phyloP scores from a whole-genome alignment of 2,888 invertebrate genomes.

The Lasioglossum malachurum region DNA sequence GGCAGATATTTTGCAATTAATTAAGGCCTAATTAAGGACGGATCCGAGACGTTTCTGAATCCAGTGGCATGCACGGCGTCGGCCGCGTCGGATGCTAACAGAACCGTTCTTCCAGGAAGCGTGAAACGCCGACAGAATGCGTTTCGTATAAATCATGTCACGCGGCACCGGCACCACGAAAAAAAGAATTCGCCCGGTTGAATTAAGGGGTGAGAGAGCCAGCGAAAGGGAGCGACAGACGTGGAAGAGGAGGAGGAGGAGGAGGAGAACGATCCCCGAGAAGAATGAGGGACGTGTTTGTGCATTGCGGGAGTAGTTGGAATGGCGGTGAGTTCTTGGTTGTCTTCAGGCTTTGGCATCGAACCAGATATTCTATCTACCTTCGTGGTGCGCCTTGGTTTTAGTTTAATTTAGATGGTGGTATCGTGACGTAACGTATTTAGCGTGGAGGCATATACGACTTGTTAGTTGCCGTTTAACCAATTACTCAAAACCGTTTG shows the following conservation, averaged over 20 bases:
- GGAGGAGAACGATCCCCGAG: conserved; percentile 32
- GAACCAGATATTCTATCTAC: conserved; percentile 78
- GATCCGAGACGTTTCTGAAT: conserved; percentile 39
- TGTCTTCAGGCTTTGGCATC: conserved; percentile 77
- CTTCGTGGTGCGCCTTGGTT: conserved; percentile 76
- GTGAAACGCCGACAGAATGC: conserved; percentile 64
- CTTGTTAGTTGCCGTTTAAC: conserved; percentile 71
- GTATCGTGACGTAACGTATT: conserved; percentile 78
- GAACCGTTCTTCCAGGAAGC: conserved; percentile 57
- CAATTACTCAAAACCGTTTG: conserved; percentile 63
- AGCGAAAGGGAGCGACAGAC: conserved; percentile 22
- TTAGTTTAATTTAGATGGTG: conserved; percentile 80
- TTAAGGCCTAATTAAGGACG: conserved; percentile 60
- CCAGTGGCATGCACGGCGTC: conserved; percentile 44
- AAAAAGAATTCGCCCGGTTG: conserved; percentile 40
- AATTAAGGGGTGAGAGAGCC: conserved; percentile 46
- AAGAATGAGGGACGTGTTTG: conserved; percentile 74
- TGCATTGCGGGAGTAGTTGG: conserved; percentile 78
- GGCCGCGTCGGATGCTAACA: conserved; percentile 29
- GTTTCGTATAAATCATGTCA: conserved; percentile 61
- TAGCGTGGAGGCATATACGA: conserved; percentile 68
- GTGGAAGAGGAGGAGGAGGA: conserved; percentile 6
- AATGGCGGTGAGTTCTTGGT: conserved; percentile 77
- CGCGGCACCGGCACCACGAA: background rate
- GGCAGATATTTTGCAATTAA: conserved; percentile 51